Base-by-base conservation (phyloP, 1,140 invertebrate species). In the Nasonia giraulti region DNA sequence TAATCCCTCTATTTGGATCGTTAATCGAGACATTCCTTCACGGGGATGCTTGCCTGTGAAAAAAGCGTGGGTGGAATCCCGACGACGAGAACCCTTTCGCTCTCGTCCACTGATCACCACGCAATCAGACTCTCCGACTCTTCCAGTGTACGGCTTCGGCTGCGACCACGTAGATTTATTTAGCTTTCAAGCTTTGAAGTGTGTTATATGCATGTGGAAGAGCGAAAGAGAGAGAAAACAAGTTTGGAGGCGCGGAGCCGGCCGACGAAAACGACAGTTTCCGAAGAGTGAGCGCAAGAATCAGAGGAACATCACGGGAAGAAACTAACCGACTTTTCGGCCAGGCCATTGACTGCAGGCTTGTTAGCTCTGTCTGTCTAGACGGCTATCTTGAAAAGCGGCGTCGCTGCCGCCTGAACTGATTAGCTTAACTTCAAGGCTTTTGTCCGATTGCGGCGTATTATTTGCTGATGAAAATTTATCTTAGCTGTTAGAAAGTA, bases 11-110 rank as follows among this genome's bases (percentile, higher is more conserved):
- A 6, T 33, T 33, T 33, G 11, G 27, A 78, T 37, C 3, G 0
- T 73, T 27, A 62, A 77, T 47, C 69, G 23, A 7, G 69, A 80
- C 82, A 86, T 89, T 89, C 87, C 88, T 88, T 85, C 82, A 68
- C 55, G 80, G 79, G 33, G 87, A 91, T 93, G 89, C 87, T 91
- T 73, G 85, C 91, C 91, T 92, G 90, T 90, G 91, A 92, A 90
- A 92, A 93, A 92, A 92, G 92, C 92, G 91, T 93, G 92, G 92
- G 92, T 93, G 92, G 91, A 93, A 92, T 92, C 92, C 91, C 91
- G 89, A 89, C 90, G 88, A 90, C 90, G 77, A 83, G 86, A 91
- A 92, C 89, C 91, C 90, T 92, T 92, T 91, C 87, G 87, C 84
- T 88, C 86, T 87, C 89, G 89, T 88, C 87, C 85, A 68, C 69